These are phyloP conservation scores for Chrysochloris asiatica DNA, from an alignment of 2,113 vertebrate genomes.

Conservation along the genomic window DNA sequence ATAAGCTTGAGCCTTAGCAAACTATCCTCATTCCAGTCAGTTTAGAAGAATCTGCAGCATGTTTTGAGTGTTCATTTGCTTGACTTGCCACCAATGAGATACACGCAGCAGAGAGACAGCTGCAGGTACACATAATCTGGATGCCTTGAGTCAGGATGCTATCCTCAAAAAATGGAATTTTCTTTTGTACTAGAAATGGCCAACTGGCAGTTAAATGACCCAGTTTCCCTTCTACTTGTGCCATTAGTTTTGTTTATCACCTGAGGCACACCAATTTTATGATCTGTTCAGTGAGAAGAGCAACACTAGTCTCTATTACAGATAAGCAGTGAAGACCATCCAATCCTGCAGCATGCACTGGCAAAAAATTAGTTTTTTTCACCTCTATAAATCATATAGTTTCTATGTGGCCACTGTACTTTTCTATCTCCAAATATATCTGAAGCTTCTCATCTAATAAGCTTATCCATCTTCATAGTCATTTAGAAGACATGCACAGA, in stretches of 20 bases:
- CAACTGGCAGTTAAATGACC: constrained; percentile 54
- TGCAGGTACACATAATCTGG: neutral
- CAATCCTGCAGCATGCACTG: neutral
- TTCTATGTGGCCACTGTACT: neutral
- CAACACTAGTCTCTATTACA: neutral
- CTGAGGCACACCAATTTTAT: constrained; percentile 53
- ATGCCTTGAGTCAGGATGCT: constrained; percentile 6
- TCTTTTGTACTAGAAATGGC: constrained; percentile 55
- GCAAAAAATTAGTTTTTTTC: constrained; percentile 41
- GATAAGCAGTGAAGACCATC: constrained; percentile 11
- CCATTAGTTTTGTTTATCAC: constrained; percentile 67
- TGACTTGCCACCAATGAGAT: constrained; percentile 16
- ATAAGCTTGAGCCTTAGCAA: neutral
- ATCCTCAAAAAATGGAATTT: constrained; percentile 41
- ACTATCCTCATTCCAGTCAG: constrained; percentile 5
- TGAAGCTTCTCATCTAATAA: constrained; percentile 19
- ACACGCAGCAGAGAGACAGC: constrained; percentile 5
- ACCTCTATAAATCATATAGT: constrained; percentile 30
- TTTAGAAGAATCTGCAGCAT: neutral
- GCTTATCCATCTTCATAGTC: constrained; percentile 4
- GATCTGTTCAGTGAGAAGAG: constrained; percentile 51
- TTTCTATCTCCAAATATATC: constrained; percentile 15
- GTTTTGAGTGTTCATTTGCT: constrained; percentile 42
- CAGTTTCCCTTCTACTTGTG: constrained; percentile 37
- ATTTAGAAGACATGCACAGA: constrained; percentile 8